Evolutionary conservation across 2,113 vertebrate genomes (phyloP).

Genomic region (Solea senegalensis): DNA sequence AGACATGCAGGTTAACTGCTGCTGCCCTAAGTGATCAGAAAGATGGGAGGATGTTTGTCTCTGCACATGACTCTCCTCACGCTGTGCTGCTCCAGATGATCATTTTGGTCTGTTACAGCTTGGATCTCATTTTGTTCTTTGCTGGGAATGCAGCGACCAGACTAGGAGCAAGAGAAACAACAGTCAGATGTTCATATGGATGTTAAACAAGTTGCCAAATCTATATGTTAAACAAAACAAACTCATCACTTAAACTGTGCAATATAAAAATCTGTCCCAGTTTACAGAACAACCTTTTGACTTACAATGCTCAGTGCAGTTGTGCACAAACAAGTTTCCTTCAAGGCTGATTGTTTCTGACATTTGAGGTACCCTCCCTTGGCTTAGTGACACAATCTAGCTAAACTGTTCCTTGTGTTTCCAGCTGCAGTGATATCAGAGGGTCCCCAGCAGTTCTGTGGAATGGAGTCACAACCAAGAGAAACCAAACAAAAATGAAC

Average conservation of each 20-base stretch:
- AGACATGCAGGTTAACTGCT: slow-evolving; percentile 52
- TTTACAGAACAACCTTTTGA: background rate
- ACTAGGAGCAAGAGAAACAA: background rate
- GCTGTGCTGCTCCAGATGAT: background rate
- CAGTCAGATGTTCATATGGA: background rate
- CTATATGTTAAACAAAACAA: background rate
- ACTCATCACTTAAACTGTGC: background rate
- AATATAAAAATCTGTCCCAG: background rate
- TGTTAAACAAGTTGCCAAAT: background rate
- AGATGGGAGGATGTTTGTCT: slow-evolving; percentile 39
- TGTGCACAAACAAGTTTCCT: background rate
- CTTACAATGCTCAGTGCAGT: background rate
- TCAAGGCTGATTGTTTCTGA: background rate
- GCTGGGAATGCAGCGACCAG: background rate
- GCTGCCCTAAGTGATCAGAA: slow-evolving; percentile 32
- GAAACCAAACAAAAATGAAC: too few species aligned
- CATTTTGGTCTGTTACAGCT: background rate
- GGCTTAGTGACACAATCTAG: background rate
- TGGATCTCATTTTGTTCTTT: background rate
- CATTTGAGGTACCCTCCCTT: background rate
- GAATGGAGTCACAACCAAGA: background rate
- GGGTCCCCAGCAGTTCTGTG: background rate
- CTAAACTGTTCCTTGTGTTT: background rate
- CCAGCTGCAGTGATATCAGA: background rate
- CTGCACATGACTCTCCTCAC: slow-evolving; percentile 9